A percentile compares a stretch with the other conserved stretches of the same genome.
Evolutionary conservation across 1,140 invertebrate species (phyloP).

Genomic region (Ceratina australensis): DNA sequence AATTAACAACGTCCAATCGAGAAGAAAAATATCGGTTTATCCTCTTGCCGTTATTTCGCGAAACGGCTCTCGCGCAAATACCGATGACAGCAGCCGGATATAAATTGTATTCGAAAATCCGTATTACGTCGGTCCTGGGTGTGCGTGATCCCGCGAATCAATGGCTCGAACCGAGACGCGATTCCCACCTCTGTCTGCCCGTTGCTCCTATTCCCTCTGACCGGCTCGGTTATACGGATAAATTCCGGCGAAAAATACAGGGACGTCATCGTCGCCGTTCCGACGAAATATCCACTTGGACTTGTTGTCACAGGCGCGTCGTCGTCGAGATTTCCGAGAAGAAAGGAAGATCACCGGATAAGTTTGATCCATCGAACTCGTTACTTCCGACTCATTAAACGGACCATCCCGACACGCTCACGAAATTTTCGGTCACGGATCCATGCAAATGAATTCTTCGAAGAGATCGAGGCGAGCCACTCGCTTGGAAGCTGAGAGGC

Average conservation of each 20-base stretch:
- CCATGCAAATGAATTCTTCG: constrained; percentile 11
- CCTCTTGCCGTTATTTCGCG: not conserved
- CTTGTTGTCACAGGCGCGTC: too few species aligned
- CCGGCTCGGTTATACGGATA: constrained; percentile 1
- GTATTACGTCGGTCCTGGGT: not conserved
- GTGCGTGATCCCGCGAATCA: not conserved
- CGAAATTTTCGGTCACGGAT: constrained; percentile 14
- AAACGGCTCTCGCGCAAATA: not conserved
- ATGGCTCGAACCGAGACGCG: constrained; percentile 30
- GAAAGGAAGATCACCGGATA: constrained; percentile 29
- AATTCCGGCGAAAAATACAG: constrained; percentile 48
- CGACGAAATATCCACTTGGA: constrained; percentile 30
- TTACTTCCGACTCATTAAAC: constrained; percentile 55
- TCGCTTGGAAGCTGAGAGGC: not conserved
- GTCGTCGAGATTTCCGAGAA: constrained; percentile 25
- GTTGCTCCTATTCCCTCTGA: too few species aligned
- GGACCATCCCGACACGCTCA: constrained; percentile 16
- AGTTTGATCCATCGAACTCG: constrained; percentile 38
- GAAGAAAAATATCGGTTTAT: not conserved
- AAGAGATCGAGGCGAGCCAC: not conserved
- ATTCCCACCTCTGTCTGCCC: constrained; percentile 7
- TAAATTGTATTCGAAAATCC: constrained; percentile 48
- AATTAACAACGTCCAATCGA: constrained; percentile 6
- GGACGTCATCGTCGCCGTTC: constrained; percentile 13
- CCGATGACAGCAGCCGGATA: not conserved